Base-by-base conservation (phyloP, 2,113 vertebrate species). In the Pelusios castaneus region DNA sequence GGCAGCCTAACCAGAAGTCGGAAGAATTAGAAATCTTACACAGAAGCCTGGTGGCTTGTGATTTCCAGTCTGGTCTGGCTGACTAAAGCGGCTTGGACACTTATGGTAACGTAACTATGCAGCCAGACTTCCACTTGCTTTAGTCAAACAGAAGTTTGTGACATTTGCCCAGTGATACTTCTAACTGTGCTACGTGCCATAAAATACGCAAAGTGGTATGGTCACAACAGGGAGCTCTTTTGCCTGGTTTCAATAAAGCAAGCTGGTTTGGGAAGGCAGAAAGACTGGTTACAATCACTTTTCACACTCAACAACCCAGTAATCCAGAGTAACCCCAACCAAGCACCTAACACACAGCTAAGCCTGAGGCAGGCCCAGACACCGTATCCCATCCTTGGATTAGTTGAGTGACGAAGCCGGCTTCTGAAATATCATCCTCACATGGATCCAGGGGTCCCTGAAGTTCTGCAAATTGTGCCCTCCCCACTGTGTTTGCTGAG, bases 321-420 rank as follows among this genome's bases (percentile, higher is more conserved):
- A 45, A 45, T 24, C 12, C 73, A 16, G 24, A 76, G 0, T 9
- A 34, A 19, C 38, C 38, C 78, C 54, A 41, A 38, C 29, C 73
- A 45, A 41, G 89, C 95, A 87, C 49, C 54, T 54, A 80, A 55
- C 55, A 87, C 45, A 13, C 47, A 93, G 94, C 22, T 17, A 21
- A 95, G 43, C 16, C 54, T 55, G 2, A 0, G 0, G 45, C 73
- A 84, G 43, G 24, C 25, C 58, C 22, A 51, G 34, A 14, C 43
- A 19, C 78, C 88, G 91, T 2, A 34, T 3, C 38, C 38, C 38
- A 78, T 27, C 70, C 43, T 52, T 14, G 31, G 19, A 25, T 45
- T 49, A 55, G 41, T 21, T 41, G 77, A 31, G 19, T 51, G 29
- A 75, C 13, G 81, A 88, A 70, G 85, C 11, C 54, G 3, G 1